Evolutionary conservation across 2,113 vertebrate species (phyloP).

Genomic region (Genyomyrus donnyi): DNA sequence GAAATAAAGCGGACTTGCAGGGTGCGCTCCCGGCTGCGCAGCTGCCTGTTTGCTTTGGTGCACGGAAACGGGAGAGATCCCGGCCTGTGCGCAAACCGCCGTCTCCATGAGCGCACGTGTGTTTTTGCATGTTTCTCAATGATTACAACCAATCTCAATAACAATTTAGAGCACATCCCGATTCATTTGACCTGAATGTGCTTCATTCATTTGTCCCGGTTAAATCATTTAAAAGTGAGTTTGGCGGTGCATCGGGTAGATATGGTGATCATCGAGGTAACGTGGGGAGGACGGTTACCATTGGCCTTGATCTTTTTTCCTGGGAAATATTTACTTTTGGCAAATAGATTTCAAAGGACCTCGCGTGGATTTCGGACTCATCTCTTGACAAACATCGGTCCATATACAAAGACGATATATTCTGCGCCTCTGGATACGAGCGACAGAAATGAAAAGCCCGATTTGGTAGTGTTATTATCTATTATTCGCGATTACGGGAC

Average conservation of each 20-base stretch:
- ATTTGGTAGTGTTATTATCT: slow-evolving; percentile 16
- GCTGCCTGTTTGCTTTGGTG: background rate
- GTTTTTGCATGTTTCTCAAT: background rate
- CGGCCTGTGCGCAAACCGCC: background rate
- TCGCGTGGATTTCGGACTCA: slow-evolving; percentile 19
- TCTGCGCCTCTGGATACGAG: background rate
- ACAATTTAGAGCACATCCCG: no score
- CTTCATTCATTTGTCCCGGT: background rate
- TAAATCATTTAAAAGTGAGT: background rate
- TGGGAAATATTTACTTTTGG: slow-evolving; percentile 17
- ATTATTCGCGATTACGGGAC: background rate
- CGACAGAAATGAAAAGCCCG: background rate
- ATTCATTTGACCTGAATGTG: background rate
- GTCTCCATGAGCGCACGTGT: background rate
- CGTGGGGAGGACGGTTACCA: background rate
- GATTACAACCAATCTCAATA: background rate
- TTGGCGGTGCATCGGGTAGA: background rate
- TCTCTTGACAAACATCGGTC: slow-evolving; percentile 16
- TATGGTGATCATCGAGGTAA: background rate
- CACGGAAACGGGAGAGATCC: background rate
- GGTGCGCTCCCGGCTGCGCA: no score
- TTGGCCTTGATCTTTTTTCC: slow-evolving; percentile 8
- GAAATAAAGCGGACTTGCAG: background rate
- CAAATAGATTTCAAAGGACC: slow-evolving; percentile 15
- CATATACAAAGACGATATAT: slow-evolving; percentile 3